Evolutionary conservation across 2,113 vertebrate genomes (phyloP).

Genomic region (Oceanodroma tethys): DNA sequence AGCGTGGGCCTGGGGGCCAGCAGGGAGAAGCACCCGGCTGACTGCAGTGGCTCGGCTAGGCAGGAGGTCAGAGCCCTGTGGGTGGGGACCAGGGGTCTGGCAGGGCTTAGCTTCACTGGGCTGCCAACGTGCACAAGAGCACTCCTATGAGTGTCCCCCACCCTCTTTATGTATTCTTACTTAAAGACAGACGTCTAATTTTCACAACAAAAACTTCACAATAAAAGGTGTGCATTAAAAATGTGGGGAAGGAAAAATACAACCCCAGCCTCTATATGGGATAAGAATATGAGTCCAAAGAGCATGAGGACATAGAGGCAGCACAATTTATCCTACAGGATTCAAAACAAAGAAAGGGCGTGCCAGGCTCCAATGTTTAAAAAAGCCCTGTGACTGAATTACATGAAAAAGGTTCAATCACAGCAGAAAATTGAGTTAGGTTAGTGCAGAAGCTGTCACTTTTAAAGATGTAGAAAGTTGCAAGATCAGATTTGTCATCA

Average conservation of each 20-base stretch:
- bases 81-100: neutral
- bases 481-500: neutral
- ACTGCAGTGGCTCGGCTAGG: neutral
- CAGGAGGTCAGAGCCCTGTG: neutral
- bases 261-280: neutral
- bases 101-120: neutral
- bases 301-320: neutral
- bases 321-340: neutral
- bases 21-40: neutral
- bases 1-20: neutral
- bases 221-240: neutral
- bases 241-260: neutral
- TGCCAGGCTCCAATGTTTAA: neutral
- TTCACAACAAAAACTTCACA: neutral
- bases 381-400: neutral
- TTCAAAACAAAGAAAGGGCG: neutral
- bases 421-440: neutral
- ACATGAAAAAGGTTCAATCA: neutral
- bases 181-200: neutral
- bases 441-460: neutral
- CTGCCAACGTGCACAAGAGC: neutral
- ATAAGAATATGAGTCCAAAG: neutral
- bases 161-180: neutral
- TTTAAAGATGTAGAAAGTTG: neutral
- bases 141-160: neutral